Conservation (phyloP, 2,113 vertebrate species). For the Aphyosemion australe region DNA sequence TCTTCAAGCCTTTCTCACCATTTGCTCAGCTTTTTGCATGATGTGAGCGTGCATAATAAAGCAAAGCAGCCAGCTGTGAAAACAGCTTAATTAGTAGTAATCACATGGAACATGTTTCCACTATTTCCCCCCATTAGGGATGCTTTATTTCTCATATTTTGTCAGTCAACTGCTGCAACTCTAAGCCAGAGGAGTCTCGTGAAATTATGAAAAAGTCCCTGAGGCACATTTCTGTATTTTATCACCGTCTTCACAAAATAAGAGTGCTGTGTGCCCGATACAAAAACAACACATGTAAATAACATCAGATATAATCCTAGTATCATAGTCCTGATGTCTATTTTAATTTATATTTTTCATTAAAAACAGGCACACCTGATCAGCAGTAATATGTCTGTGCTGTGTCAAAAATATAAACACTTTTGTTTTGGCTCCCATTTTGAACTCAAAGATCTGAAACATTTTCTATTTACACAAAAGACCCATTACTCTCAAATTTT, state of each 20-base stretch:
- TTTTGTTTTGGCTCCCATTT: no score
- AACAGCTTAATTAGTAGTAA: conserved; percentile 81
- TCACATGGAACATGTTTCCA: conserved; percentile 81
- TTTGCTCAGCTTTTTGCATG: conserved; percentile 50
- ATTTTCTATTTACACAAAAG: no score
- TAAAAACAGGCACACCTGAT: background rate
- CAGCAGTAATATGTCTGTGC: background rate
- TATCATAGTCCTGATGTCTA: background rate
- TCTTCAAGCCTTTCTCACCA: conserved; percentile 10
- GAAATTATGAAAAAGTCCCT: conserved; percentile 49
- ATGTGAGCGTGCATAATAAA: conserved; percentile 74
- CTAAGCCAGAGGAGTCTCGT: conserved; percentile 65
- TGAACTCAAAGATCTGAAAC: no score
- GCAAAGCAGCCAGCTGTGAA: conserved; percentile 77
- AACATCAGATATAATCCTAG: background rate
- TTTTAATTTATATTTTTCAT: no score
- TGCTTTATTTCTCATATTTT: conserved; percentile 73
- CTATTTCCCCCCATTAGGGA: conserved; percentile 79
- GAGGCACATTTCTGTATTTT: conserved; percentile 18
- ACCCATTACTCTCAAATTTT: no score
- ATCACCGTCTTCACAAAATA: conserved; percentile 10
- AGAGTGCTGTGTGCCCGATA: background rate
- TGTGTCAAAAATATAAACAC: no score
- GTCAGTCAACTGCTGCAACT: conserved; percentile 68
- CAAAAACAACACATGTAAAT: background rate